Evolutionary conservation across 2,797 vertebrate genomes (phyloP), one percentile per base, ranked within the genome.

Genomic region (Aldrovandia affinis): DNA sequence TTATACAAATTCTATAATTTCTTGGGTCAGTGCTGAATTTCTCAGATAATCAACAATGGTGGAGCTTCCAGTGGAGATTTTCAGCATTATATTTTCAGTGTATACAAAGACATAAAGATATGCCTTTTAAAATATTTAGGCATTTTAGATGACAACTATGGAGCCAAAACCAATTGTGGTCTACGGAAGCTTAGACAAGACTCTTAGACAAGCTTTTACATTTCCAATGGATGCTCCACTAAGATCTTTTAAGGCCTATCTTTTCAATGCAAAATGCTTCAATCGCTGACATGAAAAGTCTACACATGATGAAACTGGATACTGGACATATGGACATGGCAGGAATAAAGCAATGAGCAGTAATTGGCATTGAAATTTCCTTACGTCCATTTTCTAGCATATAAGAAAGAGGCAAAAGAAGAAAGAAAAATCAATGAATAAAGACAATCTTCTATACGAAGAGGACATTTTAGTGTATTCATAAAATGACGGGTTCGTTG

Each of bases 381-480:
- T 65, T 47, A 10, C 12, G 22, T 78, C 50, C 77, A 50, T 50
- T 30, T 57, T 80, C 63, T 80, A 80, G 63, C 22, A 42, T 28
- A 55, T 73, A 22, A 57, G 63, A 70, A n/a, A 44, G 61, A 80
- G 20, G 77, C 36, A 81, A 81, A 75, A 44, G 8, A n/a, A 75
- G 44, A 82, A 89, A 90, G 4, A 73, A 80, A 89, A 68, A 90
- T 78, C 65, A 87, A 83, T 30, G 59, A 88, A 94, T 92, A 93
- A 89, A 91, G 86, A 87, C 59, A 89, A 42, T 33, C 18, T 70
- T 70, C 2, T 70, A 75, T 25, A 82, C 44, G 75, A 78, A 9
- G 33, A 68, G 14, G 30, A 10, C 61, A 4, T 57, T 59, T 44
- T 30, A 84, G 78, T 59, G 28, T 25, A 77, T 20, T 52, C 25